phyloP scores from a whole-genome alignment of 1,140 invertebrate genomes.

The Psix sp. region DNA sequence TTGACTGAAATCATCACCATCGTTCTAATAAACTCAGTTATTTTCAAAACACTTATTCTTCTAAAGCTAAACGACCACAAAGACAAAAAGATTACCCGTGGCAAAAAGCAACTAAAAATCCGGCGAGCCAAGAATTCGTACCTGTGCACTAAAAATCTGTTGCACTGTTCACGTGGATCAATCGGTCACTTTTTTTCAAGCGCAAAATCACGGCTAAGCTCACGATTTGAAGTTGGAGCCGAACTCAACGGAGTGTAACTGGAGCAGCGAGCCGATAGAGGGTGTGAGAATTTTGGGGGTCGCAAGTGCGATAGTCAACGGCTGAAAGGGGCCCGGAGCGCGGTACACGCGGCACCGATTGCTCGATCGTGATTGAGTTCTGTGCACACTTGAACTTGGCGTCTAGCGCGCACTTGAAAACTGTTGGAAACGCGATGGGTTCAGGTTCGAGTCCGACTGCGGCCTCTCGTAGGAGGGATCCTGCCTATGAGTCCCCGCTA shows the following conservation, averaged over 20 bases:
- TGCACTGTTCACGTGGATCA: constrained; percentile 48
- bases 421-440: constrained; percentile 65
- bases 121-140: constrained; percentile 31
- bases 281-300: background rate
- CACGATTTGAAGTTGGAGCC: constrained; percentile 1
- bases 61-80: too few species aligned
- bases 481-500: constrained; percentile 78
- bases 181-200: constrained; percentile 53
- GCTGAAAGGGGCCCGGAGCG: constrained; percentile 12
- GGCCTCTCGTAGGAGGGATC: constrained; percentile 75
- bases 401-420: constrained; percentile 61
- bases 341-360: constrained; percentile 51
- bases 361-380: constrained; percentile 60
- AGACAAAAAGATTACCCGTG: too few species aligned
- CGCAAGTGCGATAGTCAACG: background rate
- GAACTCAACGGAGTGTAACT: constrained; percentile 3
- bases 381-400: constrained; percentile 59
- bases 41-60: too few species aligned
- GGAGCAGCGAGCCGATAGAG: background rate
- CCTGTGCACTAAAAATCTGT: constrained; percentile 52
- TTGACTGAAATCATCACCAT: too few species aligned
- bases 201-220: constrained; percentile 26
- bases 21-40: too few species aligned
- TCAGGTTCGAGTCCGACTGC: constrained; percentile 75
- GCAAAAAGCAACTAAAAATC: background rate